These are phyloP conservation scores for Pachyramphus minor DNA, from an alignment of 2,113 vertebrate genomes.

Conservation along the genomic window DNA sequence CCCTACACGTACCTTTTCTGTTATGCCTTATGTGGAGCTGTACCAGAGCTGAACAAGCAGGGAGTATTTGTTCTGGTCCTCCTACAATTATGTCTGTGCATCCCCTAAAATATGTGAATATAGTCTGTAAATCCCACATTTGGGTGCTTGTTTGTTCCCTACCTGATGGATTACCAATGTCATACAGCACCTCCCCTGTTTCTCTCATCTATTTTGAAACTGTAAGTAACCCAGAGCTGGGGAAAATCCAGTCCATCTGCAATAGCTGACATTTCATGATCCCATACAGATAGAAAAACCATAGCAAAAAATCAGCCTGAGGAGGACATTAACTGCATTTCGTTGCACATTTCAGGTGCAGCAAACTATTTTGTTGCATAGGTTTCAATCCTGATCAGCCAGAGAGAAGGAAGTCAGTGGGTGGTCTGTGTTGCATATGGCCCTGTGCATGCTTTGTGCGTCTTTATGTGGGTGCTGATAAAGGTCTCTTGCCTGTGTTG, in stretches of 20 bases:
- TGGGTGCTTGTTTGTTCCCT: background rate
- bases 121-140: background rate
- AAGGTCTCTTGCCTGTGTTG: background rate
- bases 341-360: background rate
- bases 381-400: background rate
- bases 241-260: background rate
- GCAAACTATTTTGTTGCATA: background rate
- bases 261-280: background rate
- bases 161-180: background rate
- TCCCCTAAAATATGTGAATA: background rate
- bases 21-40: accelerated
- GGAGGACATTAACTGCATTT: background rate
- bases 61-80: background rate
- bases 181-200: background rate
- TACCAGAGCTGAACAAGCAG: background rate
- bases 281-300: background rate
- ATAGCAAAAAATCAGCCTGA: background rate
- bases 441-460: accelerated
- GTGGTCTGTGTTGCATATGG: accelerated
- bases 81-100: background rate
- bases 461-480: background rate
- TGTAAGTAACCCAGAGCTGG: background rate
- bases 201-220: background rate
- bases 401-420: background rate
- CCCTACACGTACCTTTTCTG: background rate